Evolutionary conservation across 1,140 invertebrate genomes (phyloP).

Genomic region (Asobara japonica): DNA sequence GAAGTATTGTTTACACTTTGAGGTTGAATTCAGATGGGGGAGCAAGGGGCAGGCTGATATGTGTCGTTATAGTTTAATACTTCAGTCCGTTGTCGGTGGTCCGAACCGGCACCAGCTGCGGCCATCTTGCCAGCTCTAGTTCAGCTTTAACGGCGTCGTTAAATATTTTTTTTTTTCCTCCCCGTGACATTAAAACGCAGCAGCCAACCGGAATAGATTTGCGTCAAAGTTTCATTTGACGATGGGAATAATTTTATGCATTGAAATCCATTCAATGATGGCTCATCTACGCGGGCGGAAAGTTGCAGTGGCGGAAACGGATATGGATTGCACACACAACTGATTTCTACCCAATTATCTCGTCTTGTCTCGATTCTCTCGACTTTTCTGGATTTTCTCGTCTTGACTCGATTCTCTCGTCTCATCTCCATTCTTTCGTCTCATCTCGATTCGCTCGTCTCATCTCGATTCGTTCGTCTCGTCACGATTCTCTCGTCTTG

Average conservation of each 20-base stretch:
- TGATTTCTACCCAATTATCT: too few relatives aligned
- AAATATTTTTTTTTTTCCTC: conserved; percentile 43
- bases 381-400: too few relatives aligned
- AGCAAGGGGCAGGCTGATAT: not conserved
- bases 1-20: not conserved
- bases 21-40: not conserved
- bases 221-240: conserved; percentile 25
- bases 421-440: too few relatives aligned
- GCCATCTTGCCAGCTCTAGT: conserved; percentile 50
- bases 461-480: too few relatives aligned
- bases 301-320: too few relatives aligned
- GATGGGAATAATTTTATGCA: conserved; percentile 15
- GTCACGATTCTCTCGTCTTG: too few relatives aligned
- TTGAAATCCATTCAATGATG: not conserved
- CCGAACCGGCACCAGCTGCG: conserved; percentile 48
- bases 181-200: conserved; percentile 50
- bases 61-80: not conserved
- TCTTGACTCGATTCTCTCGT: too few relatives aligned
- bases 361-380: too few relatives aligned
- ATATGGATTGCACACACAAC: too few relatives aligned
- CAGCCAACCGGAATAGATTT: conserved; percentile 51
- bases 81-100: not conserved
- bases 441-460: too few relatives aligned
- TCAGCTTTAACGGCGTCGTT: conserved; percentile 52
- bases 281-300: too few relatives aligned